Conservation (phyloP, 2,888 invertebrate species). For the Hedychridium roseum region DNA sequence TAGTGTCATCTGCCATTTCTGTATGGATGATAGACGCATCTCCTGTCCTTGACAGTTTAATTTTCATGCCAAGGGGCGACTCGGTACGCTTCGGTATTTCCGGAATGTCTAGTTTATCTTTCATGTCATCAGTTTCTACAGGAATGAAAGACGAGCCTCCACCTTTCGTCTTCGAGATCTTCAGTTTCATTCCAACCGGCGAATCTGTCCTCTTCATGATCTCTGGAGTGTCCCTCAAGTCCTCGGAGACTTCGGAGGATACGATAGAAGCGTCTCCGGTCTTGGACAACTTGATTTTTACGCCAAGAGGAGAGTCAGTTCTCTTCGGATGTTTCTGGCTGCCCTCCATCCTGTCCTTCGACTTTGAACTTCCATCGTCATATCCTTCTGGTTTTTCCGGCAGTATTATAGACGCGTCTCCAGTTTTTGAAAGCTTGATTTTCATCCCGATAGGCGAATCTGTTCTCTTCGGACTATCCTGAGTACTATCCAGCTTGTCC, state of each 20-base stretch:
- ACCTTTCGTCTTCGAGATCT: constrained; percentile 45
- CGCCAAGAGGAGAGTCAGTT: constrained; percentile 49
- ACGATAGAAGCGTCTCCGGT: constrained; percentile 50
- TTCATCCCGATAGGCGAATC: constrained; percentile 55
- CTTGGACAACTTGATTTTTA: constrained; percentile 57
- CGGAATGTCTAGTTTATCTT: constrained; percentile 31
- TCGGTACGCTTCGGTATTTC: constrained; percentile 50
- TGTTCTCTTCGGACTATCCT: constrained; percentile 36
- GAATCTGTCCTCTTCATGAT: constrained; percentile 53
- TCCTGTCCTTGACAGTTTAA: constrained; percentile 50
- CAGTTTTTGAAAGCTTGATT: constrained; percentile 53
- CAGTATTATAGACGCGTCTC: constrained; percentile 48
- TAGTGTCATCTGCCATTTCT: constrained; percentile 41
- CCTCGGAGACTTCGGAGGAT: constrained; percentile 36
- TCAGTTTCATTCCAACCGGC: constrained; percentile 58
- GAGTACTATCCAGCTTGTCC: constrained; percentile 33
- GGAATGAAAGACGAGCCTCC: constrained; percentile 47
- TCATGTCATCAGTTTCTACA: constrained; percentile 34
- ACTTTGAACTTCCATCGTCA: constrained; percentile 21
- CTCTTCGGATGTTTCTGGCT: constrained; percentile 28
- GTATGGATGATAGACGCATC: constrained; percentile 52
- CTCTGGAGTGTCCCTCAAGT: constrained; percentile 34
- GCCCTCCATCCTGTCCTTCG: constrained; percentile 33
- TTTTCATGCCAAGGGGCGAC: constrained; percentile 58
- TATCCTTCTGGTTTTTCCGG: constrained; percentile 37